Conservation (phyloP, 2,113 vertebrate genomes). For the Gasterosteus aculeatus region DNA sequence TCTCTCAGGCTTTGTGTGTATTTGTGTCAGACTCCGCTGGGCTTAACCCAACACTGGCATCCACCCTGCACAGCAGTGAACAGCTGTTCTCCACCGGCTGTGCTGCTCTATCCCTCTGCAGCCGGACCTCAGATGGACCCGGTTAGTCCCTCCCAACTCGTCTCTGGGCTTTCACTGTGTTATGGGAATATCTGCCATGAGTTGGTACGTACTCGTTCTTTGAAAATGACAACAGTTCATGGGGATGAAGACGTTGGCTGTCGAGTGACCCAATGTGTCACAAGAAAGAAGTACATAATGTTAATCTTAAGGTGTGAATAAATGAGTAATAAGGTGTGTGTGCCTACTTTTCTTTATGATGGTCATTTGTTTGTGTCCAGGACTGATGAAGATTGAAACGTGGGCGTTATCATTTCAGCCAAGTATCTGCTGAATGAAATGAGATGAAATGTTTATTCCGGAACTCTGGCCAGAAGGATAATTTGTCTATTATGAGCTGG, state of each 20-base stretch:
- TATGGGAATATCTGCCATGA: neutral
- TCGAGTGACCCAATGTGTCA: neutral
- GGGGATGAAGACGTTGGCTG: too few relatives aligned
- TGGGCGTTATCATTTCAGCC: neutral
- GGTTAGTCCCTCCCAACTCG: slow-evolving; percentile 19
- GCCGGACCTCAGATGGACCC: slow-evolving; percentile 11
- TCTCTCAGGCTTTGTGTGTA: slow-evolving; percentile 20
- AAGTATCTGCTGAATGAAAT: neutral
- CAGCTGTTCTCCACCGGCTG: slow-evolving; percentile 47
- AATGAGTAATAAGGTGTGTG: too few relatives aligned
- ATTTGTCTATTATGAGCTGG: neutral
- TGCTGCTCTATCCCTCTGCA: neutral
- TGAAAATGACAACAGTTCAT: neutral
- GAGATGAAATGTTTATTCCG: neutral
- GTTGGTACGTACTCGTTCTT: neutral
- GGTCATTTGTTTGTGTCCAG: neutral
- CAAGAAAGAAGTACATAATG: neutral
- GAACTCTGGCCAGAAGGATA: neutral
- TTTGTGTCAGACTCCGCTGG: slow-evolving; percentile 31
- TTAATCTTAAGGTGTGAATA: neutral
- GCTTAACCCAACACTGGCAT: slow-evolving; percentile 25
- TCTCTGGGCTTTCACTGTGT: neutral
- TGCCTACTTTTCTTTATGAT: too few relatives aligned
- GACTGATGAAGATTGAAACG: neutral
- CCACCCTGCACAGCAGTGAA: slow-evolving; percentile 19